Conservation (phyloP, 2,113 vertebrate species). For the Muntiacus muntjak region DNA sequence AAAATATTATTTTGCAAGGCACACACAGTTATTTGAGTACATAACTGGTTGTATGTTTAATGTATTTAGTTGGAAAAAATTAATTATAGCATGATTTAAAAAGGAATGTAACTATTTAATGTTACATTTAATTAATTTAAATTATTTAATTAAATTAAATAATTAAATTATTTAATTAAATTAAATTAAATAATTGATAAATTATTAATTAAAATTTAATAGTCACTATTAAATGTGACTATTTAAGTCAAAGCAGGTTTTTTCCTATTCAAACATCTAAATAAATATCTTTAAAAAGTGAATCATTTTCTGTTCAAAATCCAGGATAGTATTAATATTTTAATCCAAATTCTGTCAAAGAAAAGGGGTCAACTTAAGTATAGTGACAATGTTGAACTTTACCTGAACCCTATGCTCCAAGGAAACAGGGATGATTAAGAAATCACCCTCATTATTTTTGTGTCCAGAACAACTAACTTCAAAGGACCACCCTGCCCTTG, state of each 20-base stretch:
- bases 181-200: too few species aligned
- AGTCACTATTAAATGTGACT: not conserved
- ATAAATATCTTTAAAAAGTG: not conserved
- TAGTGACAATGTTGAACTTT: not conserved
- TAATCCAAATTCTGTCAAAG: not conserved
- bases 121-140: too few species aligned
- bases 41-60: not conserved
- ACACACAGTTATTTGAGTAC: not conserved
- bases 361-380: not conserved
- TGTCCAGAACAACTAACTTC: not conserved
- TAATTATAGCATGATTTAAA: not conserved
- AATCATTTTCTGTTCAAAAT: conserved; percentile 18
- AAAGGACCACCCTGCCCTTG: not conserved
- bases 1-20: conserved; percentile 18
- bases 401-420: not conserved
- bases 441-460: not conserved
- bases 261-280: conserved; percentile 1
- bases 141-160: too few species aligned
- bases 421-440: not conserved
- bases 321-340: not conserved
- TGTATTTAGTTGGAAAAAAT: conserved; percentile 1
- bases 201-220: too few species aligned
- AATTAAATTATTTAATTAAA: too few species aligned
- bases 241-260: not conserved
- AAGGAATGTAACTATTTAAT: not conserved